Conservation (phyloP, 2,797 vertebrate species). For the Typhlichthys subterraneus region DNA sequence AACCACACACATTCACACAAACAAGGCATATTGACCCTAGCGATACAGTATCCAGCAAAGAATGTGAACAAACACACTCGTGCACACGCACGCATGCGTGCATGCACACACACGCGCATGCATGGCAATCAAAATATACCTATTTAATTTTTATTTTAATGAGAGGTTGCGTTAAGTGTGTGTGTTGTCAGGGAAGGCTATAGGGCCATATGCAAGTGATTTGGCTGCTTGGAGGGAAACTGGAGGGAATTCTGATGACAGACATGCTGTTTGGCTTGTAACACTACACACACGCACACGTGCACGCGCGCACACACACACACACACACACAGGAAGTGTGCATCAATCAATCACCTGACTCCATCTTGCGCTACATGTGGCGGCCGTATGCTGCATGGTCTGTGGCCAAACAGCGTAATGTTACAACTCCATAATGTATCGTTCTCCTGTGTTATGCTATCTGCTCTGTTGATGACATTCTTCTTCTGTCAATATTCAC, state of each 20-base stretch:
- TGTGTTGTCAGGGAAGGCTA: constrained; percentile 55
- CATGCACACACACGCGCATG: not conserved
- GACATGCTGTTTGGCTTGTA: constrained; percentile 79
- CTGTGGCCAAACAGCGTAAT: constrained; percentile 12
- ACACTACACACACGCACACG: constrained; percentile 57
- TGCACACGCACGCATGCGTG: not conserved
- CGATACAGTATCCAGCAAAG: not conserved
- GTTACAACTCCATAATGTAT: too few relatives aligned
- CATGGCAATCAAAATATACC: too few relatives aligned
- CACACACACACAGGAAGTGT: constrained; percentile 53
- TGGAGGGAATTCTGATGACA: constrained; percentile 81
- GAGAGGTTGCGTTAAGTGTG: not conserved
- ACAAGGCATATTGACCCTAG: too few relatives aligned
- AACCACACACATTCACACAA: too few relatives aligned
- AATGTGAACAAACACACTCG: not conserved
- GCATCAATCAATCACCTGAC: constrained; percentile 80
- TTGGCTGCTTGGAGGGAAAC: constrained; percentile 73
- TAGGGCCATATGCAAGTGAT: constrained; percentile 79
- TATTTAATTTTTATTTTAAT: too few relatives aligned
- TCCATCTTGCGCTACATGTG: constrained; percentile 69
- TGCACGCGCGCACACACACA: constrained; percentile 18
- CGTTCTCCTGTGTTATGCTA: too few relatives aligned
- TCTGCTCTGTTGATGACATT: too few relatives aligned
- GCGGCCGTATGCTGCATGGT: constrained; percentile 61
- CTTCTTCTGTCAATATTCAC: too few relatives aligned